Percentiles rank a stretch among this genome's conserved stretches.
Conservation (phyloP, 2,797 vertebrate species). For the Enteromius argenteus region DNA sequence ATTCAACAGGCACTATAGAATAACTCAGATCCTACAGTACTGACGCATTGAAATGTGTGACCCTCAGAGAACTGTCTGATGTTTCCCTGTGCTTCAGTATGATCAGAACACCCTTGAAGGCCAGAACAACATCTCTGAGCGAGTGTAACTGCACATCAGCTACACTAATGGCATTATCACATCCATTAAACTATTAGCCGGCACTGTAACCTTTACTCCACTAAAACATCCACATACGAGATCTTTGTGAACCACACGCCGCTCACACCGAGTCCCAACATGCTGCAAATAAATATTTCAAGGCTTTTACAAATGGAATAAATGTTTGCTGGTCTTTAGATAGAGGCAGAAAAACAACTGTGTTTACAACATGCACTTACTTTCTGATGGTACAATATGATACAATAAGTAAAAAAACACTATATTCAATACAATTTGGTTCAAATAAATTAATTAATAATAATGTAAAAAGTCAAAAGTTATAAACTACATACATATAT, state of each 20-base stretch:
- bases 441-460: background rate
- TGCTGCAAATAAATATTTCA: conserved; percentile 44
- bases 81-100: background rate
- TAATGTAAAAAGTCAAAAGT: background rate
- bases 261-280: conserved; percentile 2
- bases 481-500: background rate
- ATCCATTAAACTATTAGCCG: conserved; percentile 24
- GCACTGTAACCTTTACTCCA: background rate
- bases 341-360: background rate
- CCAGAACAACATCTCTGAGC: background rate
- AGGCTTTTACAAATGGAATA: conserved; percentile 34
- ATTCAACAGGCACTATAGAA: background rate
- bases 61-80: background rate
- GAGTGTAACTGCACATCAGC: background rate
- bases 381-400: background rate
- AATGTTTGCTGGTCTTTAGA: conserved; percentile 34
- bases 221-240: background rate
- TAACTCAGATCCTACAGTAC: background rate
- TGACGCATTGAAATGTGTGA: background rate
- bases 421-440: background rate
- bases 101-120: background rate
- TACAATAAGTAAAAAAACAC: background rate
- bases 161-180: conserved; percentile 20
- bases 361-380: conserved; percentile 22
- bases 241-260: background rate